Percentiles rank a stretch among this genome's conserved stretches.
phyloP scores from a whole-genome alignment of 2,797 vertebrate genomes.

The Fistularia commersonii region DNA sequence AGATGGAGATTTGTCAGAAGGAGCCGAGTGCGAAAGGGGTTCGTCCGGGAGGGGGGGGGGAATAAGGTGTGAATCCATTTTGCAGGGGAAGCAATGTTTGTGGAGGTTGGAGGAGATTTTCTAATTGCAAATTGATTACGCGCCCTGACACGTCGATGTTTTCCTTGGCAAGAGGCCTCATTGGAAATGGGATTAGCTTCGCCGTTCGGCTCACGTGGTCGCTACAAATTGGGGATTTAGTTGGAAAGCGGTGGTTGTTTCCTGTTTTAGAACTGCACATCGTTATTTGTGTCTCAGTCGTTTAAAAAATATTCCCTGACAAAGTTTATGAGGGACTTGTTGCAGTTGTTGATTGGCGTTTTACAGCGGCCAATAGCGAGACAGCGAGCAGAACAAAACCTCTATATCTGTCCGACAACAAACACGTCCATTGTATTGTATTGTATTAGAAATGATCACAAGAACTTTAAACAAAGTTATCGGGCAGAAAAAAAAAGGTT shows the following conservation, averaged over 20 bases:
- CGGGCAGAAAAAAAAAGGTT: no score
- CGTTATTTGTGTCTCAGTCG: no score
- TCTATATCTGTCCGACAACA: no score
- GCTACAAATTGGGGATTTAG: slow-evolving; percentile 4
- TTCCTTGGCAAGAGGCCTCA: slow-evolving; percentile 19
- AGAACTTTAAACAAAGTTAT: no score
- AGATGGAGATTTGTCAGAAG: slow-evolving; percentile 56
- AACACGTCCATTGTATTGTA: no score
- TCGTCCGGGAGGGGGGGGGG: slow-evolving; percentile 2
- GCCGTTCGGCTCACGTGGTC: slow-evolving; percentile 10
- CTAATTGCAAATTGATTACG: slow-evolving; percentile 48
- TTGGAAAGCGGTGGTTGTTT: background rate
- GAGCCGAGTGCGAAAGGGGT: slow-evolving; percentile 47
- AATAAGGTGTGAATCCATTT: slow-evolving; percentile 42
- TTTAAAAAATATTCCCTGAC: no score
- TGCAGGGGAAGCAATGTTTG: slow-evolving; percentile 38
- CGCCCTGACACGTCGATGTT: slow-evolving; percentile 43
- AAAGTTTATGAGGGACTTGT: no score
- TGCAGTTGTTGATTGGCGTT: no score
- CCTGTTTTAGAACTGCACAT: no score
- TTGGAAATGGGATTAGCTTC: slow-evolving; percentile 29
- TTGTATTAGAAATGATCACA: no score
- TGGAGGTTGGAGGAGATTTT: slow-evolving; percentile 51
- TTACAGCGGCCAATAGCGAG: no score
- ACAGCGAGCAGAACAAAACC: no score